Base-by-base conservation (phyloP, 2,888 invertebrate genomes). In the Himalopsyche kuldschensis region DNA sequence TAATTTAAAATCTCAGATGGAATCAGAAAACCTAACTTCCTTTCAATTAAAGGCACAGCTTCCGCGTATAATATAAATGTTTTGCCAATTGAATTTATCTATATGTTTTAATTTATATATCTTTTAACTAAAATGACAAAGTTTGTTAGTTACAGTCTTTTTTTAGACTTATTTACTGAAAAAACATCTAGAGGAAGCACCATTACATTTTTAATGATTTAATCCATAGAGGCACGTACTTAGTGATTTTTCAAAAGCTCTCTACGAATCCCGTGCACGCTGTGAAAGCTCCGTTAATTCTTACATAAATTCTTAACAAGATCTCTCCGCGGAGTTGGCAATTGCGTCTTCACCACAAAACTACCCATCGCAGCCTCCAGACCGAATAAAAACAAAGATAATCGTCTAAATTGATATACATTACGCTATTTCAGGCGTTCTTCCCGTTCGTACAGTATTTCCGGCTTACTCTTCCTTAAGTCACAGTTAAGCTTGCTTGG, bases 321-420 rank as follows among this genome's bases (percentile, higher is more conserved):
- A 78, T n/a, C 78, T 30, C 78, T 78, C 48, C 24, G 46, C 27
- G 69, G 69, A 69, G 69, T 69, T 15, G 69, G 35, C 78, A 78
- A 47, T 77, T n/a, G 46, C 24, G 4, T 77, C 24, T 41, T 77
- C 24, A 35, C 77, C 20, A 77, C 24, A 32, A 10, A 46, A 35
- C 24, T 20, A 15, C 24, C 10, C 10, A 4, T 31, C n/a, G 31
- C 27, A 46, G 75, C 75, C 20, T 27, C 32, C 80, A 48, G 84
- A 82, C 82, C 10, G 48, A 82, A 84, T 84, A 85, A 85, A 82
- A 84, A 82, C 82, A 84, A 84, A 84, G 83, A 84, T 85, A 83
- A 83, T 84, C 81, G 80, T 78, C 79, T 78, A 84, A 84, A 85
- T 85, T 85, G 85, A 85, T 85, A 85, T 84, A 85, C 85, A 85